phyloP scores from a whole-genome alignment of 2,888 invertebrate species.

The Lasius platythorax region DNA sequence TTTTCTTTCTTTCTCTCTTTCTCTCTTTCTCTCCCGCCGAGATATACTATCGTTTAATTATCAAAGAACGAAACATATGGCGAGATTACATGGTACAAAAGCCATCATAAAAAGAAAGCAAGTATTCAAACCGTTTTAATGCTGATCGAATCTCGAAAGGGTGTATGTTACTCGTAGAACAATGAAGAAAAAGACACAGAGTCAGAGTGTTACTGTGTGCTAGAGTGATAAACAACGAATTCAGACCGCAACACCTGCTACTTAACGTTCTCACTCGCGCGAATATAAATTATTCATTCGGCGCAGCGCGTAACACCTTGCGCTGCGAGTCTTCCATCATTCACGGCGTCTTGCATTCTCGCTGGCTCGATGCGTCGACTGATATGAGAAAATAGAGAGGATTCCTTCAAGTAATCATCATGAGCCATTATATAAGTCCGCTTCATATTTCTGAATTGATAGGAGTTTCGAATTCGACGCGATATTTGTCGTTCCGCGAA shows the following conservation, averaged over 20 bases:
- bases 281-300: conserved; percentile 73
- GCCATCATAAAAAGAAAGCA: conserved; percentile 4
- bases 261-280: conserved; percentile 63
- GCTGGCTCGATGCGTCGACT: conserved; percentile 27
- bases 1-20: background rate
- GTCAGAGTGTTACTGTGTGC: background rate
- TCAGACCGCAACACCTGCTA: conserved; percentile 69
- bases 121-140: conserved; percentile 20
- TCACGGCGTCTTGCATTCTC: conserved; percentile 49
- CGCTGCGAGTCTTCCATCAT: conserved; percentile 63
- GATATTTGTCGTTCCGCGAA: background rate
- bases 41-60: conserved; percentile 6
- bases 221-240: conserved; percentile 44
- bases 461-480: background rate
- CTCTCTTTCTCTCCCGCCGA: background rate
- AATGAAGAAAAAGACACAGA: conserved; percentile 18
- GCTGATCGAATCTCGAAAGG: conserved; percentile 18
- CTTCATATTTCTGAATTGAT: background rate
- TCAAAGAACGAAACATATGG: background rate
- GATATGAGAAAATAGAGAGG: conserved; percentile 29
- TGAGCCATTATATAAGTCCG: background rate
- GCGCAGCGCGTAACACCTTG: conserved; percentile 59
- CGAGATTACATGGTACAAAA: background rate
- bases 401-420: background rate
- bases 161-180: background rate